phyloP scores from a whole-genome alignment of 2,888 invertebrate genomes.

The Erebia aethiops region DNA sequence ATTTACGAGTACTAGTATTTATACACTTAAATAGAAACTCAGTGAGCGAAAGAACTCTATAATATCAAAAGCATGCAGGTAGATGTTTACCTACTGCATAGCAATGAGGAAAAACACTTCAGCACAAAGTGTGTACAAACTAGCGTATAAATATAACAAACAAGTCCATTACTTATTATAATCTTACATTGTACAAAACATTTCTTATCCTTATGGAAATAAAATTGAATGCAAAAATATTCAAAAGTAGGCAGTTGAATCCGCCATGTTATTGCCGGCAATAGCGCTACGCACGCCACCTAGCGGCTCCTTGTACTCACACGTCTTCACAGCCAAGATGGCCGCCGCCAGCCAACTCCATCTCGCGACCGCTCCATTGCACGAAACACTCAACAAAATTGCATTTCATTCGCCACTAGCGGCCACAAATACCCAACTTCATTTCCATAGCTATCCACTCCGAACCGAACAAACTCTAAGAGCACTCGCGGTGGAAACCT shows the following conservation, averaged over 20 bases:
- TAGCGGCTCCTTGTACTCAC: slow-evolving; percentile 65
- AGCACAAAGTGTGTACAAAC: not conserved
- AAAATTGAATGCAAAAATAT: slow-evolving; percentile 71
- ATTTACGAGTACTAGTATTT: no score
- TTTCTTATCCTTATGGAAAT: slow-evolving; percentile 17
- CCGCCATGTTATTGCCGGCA: slow-evolving; percentile 65
- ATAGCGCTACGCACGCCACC: slow-evolving; percentile 75
- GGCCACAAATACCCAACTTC: slow-evolving; percentile 51
- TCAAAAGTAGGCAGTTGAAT: slow-evolving; percentile 60
- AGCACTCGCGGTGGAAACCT: slow-evolving; percentile 6
- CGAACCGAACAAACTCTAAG: slow-evolving; percentile 7
- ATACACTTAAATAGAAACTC: no score
- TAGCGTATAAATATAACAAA: not conserved
- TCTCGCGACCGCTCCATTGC: slow-evolving; percentile 45
- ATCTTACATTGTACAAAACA: slow-evolving; percentile 17
- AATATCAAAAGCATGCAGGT: not conserved
- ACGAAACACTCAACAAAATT: slow-evolving; percentile 54
- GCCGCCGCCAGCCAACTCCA: slow-evolving; percentile 55
- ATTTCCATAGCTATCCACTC: slow-evolving; percentile 55
- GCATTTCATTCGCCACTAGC: slow-evolving; percentile 53
- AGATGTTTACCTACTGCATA: not conserved
- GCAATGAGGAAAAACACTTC: not conserved
- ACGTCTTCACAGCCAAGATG: slow-evolving; percentile 67
- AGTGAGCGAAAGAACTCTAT: not conserved
- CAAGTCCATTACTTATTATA: slow-evolving; percentile 20